Evolutionary conservation across 1,140 invertebrate genomes (phyloP).

Genomic region (Pentalonia nigronervosa): DNA sequence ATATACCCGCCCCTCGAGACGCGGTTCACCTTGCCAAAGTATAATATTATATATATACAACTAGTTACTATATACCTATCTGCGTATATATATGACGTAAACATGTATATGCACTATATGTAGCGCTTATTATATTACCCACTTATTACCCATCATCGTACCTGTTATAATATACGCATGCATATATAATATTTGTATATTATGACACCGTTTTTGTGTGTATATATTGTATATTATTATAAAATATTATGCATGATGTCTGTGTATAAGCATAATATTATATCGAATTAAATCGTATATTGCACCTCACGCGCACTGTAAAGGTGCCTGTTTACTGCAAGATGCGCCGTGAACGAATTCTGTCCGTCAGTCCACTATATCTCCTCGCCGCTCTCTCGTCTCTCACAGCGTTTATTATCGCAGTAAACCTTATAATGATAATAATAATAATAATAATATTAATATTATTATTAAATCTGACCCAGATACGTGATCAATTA

Average conservation of each 20-base stretch:
- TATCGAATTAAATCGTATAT: background rate
- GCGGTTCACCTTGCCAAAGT: conserved; percentile 38
- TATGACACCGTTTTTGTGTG: no score
- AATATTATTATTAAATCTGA: conserved; percentile 9
- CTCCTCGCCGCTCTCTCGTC: no score
- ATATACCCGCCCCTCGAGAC: background rate
- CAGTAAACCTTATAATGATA: background rate
- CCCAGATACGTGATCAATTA: conserved; percentile 53
- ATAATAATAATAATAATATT: background rate
- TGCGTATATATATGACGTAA: background rate
- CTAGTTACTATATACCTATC: background rate
- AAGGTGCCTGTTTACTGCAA: background rate
- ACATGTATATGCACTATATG: background rate
- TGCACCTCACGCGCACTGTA: no score
- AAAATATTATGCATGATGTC: background rate
- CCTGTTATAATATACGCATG: background rate
- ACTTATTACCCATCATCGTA: background rate
- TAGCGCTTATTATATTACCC: background rate
- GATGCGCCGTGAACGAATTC: background rate
- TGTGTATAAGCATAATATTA: background rate
- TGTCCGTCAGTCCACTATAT: background rate
- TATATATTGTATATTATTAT: no score
- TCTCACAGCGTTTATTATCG: background rate
- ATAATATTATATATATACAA: background rate
- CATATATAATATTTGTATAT: background rate